These are phyloP conservation scores for Sphaerodactylus townsendi DNA, from an alignment of 2,113 vertebrate genomes.

Conservation along the genomic window DNA sequence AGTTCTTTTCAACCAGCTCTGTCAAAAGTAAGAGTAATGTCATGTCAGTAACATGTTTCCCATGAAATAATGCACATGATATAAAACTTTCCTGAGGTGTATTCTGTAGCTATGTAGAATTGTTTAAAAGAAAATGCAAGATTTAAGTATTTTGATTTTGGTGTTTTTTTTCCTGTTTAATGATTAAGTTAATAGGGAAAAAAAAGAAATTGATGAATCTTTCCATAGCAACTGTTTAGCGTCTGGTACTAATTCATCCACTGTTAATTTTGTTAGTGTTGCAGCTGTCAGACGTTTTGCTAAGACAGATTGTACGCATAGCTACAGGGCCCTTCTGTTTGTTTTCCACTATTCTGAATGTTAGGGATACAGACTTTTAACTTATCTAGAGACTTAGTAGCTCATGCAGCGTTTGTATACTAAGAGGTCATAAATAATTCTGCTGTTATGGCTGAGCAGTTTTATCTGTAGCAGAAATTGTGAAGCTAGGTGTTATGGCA, in stretches of 20 bases:
- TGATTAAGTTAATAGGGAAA: neutral
- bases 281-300: slow-evolving; percentile 88
- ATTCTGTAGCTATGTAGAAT: neutral
- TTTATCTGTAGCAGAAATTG: slow-evolving; percentile 41
- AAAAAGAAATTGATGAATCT: slow-evolving; percentile 61
- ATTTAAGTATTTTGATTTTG: neutral
- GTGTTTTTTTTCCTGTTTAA: neutral
- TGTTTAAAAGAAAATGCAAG: neutral
- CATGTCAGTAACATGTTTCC: neutral
- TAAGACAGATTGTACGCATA: slow-evolving; percentile 88
- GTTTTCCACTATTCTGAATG: slow-evolving; percentile 88
- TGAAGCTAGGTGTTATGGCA: slow-evolving; percentile 21
- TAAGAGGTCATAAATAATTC: slow-evolving; percentile 59
- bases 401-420: slow-evolving; percentile 57
- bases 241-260: slow-evolving; percentile 96
- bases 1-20: slow-evolving; percentile 95
- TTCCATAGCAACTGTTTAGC: slow-evolving; percentile 78
- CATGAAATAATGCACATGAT: neutral
- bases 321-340: slow-evolving; percentile 93
- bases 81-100: too few relatives aligned
- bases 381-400: slow-evolving; percentile 72
- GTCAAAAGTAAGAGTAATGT: slow-evolving; percentile 88
- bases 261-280: slow-evolving; percentile 95
- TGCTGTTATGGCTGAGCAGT: slow-evolving; percentile 36
- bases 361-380: slow-evolving; percentile 82